Percentiles rank a stretch among this genome's conserved stretches.
These are phyloP conservation scores for Anguilla marmorata DNA, from an alignment of 2,797 vertebrate genomes.

Conservation along the genomic window DNA sequence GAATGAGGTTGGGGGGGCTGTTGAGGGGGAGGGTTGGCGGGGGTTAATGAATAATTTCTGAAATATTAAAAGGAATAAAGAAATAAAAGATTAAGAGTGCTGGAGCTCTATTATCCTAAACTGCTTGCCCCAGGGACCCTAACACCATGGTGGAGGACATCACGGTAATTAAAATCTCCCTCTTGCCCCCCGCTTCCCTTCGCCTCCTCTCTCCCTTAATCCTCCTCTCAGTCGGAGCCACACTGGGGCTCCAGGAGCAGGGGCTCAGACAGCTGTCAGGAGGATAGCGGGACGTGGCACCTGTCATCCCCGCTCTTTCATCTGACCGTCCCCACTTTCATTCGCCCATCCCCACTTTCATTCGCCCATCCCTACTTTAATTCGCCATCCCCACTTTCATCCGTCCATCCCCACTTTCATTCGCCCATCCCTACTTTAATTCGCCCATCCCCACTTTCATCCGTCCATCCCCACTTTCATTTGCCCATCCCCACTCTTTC, in stretches of 20 bases:
- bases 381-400: too few relatives aligned
- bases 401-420: too few relatives aligned
- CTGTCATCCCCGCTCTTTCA: background rate
- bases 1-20: background rate
- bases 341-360: background rate
- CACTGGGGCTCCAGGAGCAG: background rate
- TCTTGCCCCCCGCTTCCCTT: background rate
- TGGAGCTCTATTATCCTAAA: slow-evolving; percentile 6
- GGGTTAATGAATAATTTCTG: background rate
- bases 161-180: slow-evolving; percentile 5
- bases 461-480: too few relatives aligned
- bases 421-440: too few relatives aligned
- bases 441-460: too few relatives aligned
- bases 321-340: background rate
- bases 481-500: background rate
- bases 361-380: too few relatives aligned
- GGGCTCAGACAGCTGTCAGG: background rate
- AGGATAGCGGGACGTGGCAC: background rate
- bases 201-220: background rate
- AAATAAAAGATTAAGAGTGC: slow-evolving; percentile 6
- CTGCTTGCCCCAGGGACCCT: background rate
- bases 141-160: slow-evolving; percentile 1
- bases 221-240: background rate
- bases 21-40: background rate
- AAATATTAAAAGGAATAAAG: background rate